Evolutionary conservation across 2,797 vertebrate genomes (phyloP).

Genomic region (Tadarida brasiliensis): DNA sequence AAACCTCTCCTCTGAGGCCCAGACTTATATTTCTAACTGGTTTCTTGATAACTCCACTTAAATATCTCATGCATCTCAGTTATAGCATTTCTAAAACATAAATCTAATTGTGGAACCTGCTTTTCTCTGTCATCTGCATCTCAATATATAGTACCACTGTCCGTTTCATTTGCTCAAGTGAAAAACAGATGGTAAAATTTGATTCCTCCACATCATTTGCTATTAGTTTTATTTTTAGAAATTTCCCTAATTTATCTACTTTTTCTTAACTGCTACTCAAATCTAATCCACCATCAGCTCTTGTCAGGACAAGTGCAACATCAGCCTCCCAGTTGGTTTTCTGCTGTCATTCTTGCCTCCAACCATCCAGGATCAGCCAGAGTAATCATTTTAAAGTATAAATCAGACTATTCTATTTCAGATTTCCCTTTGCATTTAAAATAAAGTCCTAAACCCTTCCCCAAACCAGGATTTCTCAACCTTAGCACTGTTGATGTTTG

Average conservation of each 20-base stretch:
- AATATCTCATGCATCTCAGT: not conserved
- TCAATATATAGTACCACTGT: not conserved
- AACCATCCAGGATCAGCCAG: not conserved
- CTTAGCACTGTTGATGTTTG: not conserved
- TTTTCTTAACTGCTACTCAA: not conserved
- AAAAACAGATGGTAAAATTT: constrained; percentile 22
- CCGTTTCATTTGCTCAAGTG: not conserved
- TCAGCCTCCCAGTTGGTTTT: not conserved
- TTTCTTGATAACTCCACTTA: not conserved
- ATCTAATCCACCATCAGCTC: not conserved
- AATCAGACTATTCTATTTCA: not conserved
- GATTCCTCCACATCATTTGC: not conserved
- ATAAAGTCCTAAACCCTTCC: constrained; percentile 37
- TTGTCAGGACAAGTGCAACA: not conserved
- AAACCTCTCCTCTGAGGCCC: not conserved
- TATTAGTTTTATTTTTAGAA: constrained; percentile 29
- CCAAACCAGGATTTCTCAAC: constrained; percentile 5
- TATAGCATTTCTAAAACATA: not conserved
- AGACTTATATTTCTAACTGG: not conserved
- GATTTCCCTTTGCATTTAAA: not conserved
- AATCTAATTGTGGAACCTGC: not conserved
- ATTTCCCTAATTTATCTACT: not conserved
- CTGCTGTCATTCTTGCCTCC: not conserved
- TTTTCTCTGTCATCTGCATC: constrained; percentile 48
- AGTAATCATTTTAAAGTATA: constrained; percentile 42